Conservation (phyloP, 1,140 invertebrate species). For the Bombus cullumanus region DNA sequence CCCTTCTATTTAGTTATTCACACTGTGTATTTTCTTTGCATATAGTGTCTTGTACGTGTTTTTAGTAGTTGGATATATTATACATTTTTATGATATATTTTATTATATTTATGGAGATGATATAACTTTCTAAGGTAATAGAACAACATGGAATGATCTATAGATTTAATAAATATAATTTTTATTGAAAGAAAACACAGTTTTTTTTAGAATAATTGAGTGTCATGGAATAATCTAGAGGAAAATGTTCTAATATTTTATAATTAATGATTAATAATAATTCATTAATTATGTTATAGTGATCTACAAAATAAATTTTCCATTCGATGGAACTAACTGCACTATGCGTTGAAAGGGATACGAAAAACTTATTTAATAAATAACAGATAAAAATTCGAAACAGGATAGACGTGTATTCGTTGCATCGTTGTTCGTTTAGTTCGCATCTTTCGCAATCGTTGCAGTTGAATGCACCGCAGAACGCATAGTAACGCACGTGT, state of each 20-base stretch:
- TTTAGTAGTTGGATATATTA: background rate
- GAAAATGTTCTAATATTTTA: too few species aligned
- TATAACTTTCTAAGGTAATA: background rate
- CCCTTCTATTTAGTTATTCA: background rate
- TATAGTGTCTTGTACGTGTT: background rate
- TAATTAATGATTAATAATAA: too few species aligned
- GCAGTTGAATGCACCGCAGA: background rate
- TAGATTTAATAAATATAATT: background rate
- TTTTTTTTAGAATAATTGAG: background rate
- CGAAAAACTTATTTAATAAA: background rate
- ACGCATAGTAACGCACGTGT: slow-evolving; percentile 2
- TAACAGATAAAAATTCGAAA: background rate
- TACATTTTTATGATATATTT: too few species aligned
- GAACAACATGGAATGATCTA: too few species aligned
- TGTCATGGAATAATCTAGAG: too few species aligned
- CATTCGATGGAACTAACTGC: too few species aligned
- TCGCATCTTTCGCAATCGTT: background rate
- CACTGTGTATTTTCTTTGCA: background rate
- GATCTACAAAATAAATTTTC: too few species aligned
- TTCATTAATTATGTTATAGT: too few species aligned
- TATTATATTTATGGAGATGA: background rate
- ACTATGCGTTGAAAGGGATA: too few species aligned
- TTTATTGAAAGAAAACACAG: too few species aligned
- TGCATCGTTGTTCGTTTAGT: background rate
- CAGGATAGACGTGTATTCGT: background rate